These are phyloP conservation scores for Tethya wilhelma DNA, from an alignment of 37 sponge, comb jelly and placozoan genomes.

Conservation along the genomic window DNA sequence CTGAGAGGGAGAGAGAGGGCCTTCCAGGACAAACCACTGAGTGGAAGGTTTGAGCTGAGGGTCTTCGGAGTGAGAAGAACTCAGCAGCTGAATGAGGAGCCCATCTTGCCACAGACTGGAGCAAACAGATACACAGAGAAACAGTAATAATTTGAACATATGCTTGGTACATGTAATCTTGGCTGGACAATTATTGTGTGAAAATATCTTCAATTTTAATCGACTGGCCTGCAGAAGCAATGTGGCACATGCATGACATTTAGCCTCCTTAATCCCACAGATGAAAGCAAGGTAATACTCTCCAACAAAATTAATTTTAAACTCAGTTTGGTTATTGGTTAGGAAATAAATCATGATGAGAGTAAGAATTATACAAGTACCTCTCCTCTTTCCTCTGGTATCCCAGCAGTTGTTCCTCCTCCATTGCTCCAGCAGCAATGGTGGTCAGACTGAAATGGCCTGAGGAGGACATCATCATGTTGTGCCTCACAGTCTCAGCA, in stretches of 20 bases:
- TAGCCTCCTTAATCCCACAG: too few relatives aligned
- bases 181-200: too few relatives aligned
- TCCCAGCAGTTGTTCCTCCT: constrained; percentile 50
- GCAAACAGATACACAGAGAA: not conserved
- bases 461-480: not conserved
- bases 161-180: not conserved
- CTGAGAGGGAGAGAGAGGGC: constrained; percentile 16
- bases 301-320: too few relatives aligned
- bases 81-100: constrained; percentile 22
- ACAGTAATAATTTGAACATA: not conserved
- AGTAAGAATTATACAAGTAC: not conserved
- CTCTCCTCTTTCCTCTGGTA: constrained; percentile 12
- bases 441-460: constrained; percentile 12
- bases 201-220: too few relatives aligned
- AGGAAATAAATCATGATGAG: too few relatives aligned
- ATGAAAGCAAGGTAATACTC: too few relatives aligned
- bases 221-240: too few relatives aligned
- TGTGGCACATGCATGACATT: too few relatives aligned
- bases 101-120: constrained; percentile 54
- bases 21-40: constrained; percentile 59
- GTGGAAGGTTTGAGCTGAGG: not conserved
- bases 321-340: too few relatives aligned
- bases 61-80: not conserved
- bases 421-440: constrained; percentile 25
- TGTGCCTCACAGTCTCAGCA: constrained; percentile 33